Evolutionary conservation across 2,113 vertebrate genomes (phyloP), one percentile per base, ranked within the genome.

Genomic region (Dissostichus mawsoni): DNA sequence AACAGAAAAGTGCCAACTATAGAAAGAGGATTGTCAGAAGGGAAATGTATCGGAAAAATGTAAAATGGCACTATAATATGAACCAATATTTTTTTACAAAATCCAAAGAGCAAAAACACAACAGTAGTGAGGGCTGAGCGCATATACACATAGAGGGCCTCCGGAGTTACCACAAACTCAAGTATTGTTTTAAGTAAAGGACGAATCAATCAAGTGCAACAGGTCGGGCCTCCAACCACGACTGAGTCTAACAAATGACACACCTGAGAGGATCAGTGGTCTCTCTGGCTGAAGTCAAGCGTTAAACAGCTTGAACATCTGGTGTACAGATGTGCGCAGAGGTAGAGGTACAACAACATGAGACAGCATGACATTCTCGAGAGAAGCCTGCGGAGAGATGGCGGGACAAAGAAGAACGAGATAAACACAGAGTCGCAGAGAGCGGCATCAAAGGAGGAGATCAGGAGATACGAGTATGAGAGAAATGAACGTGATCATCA

Each of bases 281-380:
- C 44, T 75, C 20, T 13, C 72, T 11, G 51, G 53, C 7, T 55
- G n/a, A 80, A 74, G 57, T 88, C 11, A 29, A 48, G 53, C n/a
- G 2, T 2, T 17, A 47, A 41, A 18, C 52, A 69, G 66, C 65
- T 29, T 33, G 18, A 88, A 76, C 89, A 92, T 89, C 81, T 90
- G 87, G 81, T 16, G 59, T 59, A 50, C 90, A 90, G 90, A 87
- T 91, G 86, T 74, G 80, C 47, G 53, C 67, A 6, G 41, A 57
- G 55, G 50, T 74, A 61, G 76, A 87, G 84, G 85, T 85, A 84
- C 11, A 63, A 71, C 52, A 85, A 48, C 67, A 50, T 8, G 9
- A 62, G 65, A 44, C 51, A 4, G 71, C 74, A 75, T 72, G 69
- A 50, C 76, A 59, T 89, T 91, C 81, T 87, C 73, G 41, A 80